Conservation (phyloP, 92 coral and sea anemone species). For the Nematostella vectensis region DNA sequence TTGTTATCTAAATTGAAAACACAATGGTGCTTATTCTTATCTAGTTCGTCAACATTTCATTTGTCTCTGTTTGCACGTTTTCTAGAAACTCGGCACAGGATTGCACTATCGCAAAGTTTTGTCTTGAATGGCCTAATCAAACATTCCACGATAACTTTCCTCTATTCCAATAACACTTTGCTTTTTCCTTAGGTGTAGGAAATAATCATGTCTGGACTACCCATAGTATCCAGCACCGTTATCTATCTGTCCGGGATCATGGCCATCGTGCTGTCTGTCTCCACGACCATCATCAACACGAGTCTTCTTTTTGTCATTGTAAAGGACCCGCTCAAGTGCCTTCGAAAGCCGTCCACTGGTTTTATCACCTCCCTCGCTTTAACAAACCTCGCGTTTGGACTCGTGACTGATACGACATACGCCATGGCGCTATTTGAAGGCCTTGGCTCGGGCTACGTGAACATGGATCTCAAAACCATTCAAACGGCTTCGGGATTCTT, state of each 20-base stretch:
- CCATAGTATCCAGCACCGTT: neutral
- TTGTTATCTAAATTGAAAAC: too few relatives aligned
- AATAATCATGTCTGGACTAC: neutral
- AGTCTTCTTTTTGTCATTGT: slow-evolving; percentile 30
- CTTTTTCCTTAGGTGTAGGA: neutral
- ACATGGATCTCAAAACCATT: slow-evolving; percentile 2
- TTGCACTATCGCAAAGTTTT: too few relatives aligned
- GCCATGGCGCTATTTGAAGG: slow-evolving; percentile 22
- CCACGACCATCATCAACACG: slow-evolving; percentile 15
- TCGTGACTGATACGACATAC: slow-evolving; percentile 31
- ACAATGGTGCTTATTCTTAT: neutral
- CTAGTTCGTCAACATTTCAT: too few relatives aligned
- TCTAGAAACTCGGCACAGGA: neutral
- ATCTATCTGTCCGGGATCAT: neutral
- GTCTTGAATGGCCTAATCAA: too few relatives aligned
- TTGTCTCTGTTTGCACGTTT: too few relatives aligned
- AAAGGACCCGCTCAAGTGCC: slow-evolving; percentile 37
- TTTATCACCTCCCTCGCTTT: slow-evolving; percentile 26
- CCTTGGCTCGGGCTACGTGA: slow-evolving; percentile 9
- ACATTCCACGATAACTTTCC: neutral
- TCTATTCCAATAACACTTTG: neutral
- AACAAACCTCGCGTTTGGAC: slow-evolving; percentile 32
- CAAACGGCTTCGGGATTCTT: neutral
- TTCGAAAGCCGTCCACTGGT: slow-evolving; percentile 35
- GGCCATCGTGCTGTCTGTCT: neutral